Evolutionary conservation across 2,797 vertebrate species (phyloP).

Genomic region (Pelobates cultripes): DNA sequence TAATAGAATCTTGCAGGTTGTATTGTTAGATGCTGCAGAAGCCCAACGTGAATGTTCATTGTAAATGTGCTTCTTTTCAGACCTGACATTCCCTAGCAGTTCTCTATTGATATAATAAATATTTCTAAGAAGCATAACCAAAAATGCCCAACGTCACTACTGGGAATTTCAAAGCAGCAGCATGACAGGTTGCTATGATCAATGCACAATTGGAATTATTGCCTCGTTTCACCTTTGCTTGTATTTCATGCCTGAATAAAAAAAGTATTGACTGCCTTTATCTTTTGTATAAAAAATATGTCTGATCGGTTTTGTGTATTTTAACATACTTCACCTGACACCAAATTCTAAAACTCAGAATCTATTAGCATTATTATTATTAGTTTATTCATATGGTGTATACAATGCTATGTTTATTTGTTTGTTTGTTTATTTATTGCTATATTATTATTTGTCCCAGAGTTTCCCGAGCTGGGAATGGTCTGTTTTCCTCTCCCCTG

Average conservation of each 20-base stretch:
- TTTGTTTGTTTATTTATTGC: too few species aligned
- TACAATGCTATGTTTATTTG: too few species aligned
- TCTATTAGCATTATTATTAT: too few species aligned
- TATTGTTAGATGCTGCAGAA: conserved; percentile 13
- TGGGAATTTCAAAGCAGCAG: background rate
- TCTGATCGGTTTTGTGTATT: too few species aligned
- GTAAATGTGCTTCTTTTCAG: conserved; percentile 1
- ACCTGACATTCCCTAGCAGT: conserved; percentile 13
- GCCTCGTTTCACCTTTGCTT: background rate
- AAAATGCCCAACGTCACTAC: background rate
- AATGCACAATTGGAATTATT: background rate
- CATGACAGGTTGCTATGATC: background rate
- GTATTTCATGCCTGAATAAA: background rate
- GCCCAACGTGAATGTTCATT: background rate
- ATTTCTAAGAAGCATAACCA: background rate
- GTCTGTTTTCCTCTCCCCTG: too few species aligned
- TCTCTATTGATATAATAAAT: conserved; percentile 1
- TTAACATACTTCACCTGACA: too few species aligned
- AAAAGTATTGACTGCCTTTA: too few species aligned
- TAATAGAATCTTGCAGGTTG: conserved; percentile 23
- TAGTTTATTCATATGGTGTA: too few species aligned
- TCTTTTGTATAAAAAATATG: too few species aligned
- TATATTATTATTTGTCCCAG: too few species aligned
- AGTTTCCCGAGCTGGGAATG: too few species aligned
- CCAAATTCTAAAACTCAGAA: too few species aligned